phyloP scores from a whole-genome alignment of 1,140 invertebrate species.

The Myzus persicae region DNA sequence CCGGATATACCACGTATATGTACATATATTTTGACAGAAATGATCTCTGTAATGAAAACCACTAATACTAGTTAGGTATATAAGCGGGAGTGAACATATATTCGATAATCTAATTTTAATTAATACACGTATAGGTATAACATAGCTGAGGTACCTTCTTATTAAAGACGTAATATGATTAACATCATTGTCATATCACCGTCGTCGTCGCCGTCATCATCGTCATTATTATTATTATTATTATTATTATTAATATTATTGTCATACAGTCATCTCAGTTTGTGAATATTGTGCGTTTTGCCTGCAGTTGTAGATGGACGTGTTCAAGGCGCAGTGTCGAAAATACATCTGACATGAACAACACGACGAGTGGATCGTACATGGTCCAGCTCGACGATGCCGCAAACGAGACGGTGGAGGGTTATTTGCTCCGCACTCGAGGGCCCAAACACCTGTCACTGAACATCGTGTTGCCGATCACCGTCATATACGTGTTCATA shows the following conservation, averaged over 20 bases:
- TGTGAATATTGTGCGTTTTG: background rate
- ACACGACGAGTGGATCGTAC: background rate
- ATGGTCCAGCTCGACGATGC: background rate
- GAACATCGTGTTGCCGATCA: conserved; percentile 70
- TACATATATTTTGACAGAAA: background rate
- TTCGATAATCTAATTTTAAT: background rate
- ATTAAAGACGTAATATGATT: background rate
- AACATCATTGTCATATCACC: background rate
- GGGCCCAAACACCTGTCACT: conserved; percentile 66
- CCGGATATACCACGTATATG: background rate
- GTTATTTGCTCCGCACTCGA: conserved; percentile 64
- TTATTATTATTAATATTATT: background rate
- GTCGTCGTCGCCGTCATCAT: background rate
- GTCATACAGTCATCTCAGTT: background rate
- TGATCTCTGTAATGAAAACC: background rate
- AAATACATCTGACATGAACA: conserved; percentile 39
- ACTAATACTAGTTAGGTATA: background rate
- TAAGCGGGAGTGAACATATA: background rate
- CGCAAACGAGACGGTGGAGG: conserved; percentile 60
- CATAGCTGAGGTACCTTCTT: background rate
- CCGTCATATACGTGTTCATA: conserved; percentile 78
- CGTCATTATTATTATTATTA: background rate
- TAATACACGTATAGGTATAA: background rate
- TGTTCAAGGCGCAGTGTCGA: background rate
- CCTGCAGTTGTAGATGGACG: background rate